These are phyloP conservation scores for Drosophila acutilabella DNA, from an alignment of 2,888 invertebrate species.

Conservation along the genomic window DNA sequence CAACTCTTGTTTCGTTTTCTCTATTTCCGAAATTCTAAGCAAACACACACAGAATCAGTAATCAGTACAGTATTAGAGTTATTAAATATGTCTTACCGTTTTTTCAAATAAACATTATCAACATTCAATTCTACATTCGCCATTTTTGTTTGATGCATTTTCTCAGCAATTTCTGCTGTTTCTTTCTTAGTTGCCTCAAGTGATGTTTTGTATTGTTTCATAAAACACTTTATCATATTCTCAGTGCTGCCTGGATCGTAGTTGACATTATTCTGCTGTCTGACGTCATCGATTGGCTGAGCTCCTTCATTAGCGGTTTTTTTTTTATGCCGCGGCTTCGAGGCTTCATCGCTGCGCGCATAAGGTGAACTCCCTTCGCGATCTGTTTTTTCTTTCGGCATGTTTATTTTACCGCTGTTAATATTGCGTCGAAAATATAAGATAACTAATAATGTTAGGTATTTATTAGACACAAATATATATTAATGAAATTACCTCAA, in stretches of 20 bases:
- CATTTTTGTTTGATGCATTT: slow-evolving; percentile 15
- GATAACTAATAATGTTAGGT: not conserved
- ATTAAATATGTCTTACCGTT: slow-evolving; percentile 18
- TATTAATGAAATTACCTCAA: not conserved
- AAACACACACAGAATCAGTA: no score
- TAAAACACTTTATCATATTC: slow-evolving; percentile 18
- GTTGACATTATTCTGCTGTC: not conserved
- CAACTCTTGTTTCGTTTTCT: not conserved
- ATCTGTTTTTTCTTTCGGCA: slow-evolving; percentile 3
- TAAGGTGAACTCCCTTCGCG: not conserved
- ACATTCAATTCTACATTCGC: not conserved
- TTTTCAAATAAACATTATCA: slow-evolving; percentile 14
- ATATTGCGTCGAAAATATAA: not conserved
- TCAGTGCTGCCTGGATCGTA: slow-evolving; percentile 10
- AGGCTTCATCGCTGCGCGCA: not conserved
- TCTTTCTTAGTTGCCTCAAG: slow-evolving; percentile 3
- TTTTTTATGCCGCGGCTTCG: not conserved
- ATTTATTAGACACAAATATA: not conserved
- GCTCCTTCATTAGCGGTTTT: not conserved
- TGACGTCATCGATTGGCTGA: not conserved
- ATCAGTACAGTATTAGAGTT: no score
- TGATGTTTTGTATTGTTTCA: not conserved
- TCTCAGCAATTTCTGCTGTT: not conserved
- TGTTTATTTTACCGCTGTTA: slow-evolving; percentile 2
- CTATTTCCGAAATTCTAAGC: no score